These are phyloP conservation scores for Sipha flava DNA, from an alignment of 1,140 invertebrate species.

Conservation along the genomic window DNA sequence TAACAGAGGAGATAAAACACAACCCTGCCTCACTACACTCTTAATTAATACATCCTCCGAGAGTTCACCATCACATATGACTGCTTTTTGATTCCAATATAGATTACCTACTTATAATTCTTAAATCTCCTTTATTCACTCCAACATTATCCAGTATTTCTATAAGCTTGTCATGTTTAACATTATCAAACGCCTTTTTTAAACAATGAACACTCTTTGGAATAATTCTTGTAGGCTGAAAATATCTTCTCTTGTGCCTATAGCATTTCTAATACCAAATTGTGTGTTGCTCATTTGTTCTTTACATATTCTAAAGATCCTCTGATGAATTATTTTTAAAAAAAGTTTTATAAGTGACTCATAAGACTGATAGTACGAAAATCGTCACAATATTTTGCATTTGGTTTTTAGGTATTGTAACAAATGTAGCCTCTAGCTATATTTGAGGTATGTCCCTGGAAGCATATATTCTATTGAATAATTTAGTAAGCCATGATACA, in stretches of 20 bases:
- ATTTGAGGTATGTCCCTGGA: not conserved
- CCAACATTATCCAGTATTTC: slow-evolving; percentile 31
- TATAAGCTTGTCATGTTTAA: slow-evolving; percentile 28
- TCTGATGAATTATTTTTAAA: slow-evolving; percentile 30
- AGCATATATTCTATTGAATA: not conserved
- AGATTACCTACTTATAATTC: too few relatives aligned
- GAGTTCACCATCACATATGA: too few relatives aligned
- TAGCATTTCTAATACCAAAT: slow-evolving; percentile 36
- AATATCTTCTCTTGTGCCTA: slow-evolving; percentile 37
- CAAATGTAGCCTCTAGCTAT: not conserved
- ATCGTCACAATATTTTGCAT: not conserved
- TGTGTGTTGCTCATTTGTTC: slow-evolving; percentile 27
- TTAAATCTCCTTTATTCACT: too few relatives aligned
- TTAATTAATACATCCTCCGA: too few relatives aligned
- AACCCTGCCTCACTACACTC: too few relatives aligned
- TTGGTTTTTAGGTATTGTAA: not conserved
- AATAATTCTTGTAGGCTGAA: slow-evolving; percentile 34
- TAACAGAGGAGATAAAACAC: too few relatives aligned
- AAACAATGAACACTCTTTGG: slow-evolving; percentile 35
- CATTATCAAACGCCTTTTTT: slow-evolving; percentile 35
- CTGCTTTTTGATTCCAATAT: too few relatives aligned
- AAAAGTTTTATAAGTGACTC: not conserved
- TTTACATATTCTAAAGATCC: slow-evolving; percentile 30
- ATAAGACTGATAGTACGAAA: slow-evolving; percentile 1
- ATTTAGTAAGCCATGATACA: not conserved